phyloP scores from a whole-genome alignment of 1,140 invertebrate genomes.

The Antheraea mylitta region DNA sequence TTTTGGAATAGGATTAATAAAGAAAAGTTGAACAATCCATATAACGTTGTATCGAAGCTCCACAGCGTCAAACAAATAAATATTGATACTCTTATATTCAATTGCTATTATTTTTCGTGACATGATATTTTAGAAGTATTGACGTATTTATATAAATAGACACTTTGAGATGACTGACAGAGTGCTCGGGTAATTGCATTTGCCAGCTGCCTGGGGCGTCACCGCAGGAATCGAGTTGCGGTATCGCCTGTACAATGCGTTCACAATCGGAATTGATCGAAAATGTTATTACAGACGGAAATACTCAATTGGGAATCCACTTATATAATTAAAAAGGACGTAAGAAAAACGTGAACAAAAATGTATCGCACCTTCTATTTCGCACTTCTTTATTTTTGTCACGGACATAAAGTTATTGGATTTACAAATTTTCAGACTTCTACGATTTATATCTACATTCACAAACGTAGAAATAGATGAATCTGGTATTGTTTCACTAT shows the following conservation, averaged over 20 bases:
- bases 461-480: too few relatives aligned
- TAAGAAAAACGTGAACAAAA: background rate
- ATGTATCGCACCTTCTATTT: background rate
- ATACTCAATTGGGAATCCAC: background rate
- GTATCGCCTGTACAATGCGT: background rate
- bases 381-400: background rate
- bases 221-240: constrained; percentile 29
- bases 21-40: too few relatives aligned
- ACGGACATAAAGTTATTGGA: too few relatives aligned
- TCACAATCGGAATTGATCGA: background rate
- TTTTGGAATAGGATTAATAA: too few relatives aligned
- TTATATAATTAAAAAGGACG: background rate
- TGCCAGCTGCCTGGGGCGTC: constrained; percentile 28
- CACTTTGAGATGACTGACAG: constrained; percentile 24
- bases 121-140: background rate
- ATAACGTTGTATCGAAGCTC: too few relatives aligned
- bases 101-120: background rate
- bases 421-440: too few relatives aligned
- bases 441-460: too few relatives aligned
- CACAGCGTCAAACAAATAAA: too few relatives aligned
- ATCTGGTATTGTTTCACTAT: too few relatives aligned
- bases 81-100: too few relatives aligned
- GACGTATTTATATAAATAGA: background rate
- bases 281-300: background rate
- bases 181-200: constrained; percentile 56